A percentile compares a stretch with the other conserved stretches of the same genome.
Conservation (phyloP, 2,113 vertebrate species). For the Pseudorectes ferrugineus region DNA sequence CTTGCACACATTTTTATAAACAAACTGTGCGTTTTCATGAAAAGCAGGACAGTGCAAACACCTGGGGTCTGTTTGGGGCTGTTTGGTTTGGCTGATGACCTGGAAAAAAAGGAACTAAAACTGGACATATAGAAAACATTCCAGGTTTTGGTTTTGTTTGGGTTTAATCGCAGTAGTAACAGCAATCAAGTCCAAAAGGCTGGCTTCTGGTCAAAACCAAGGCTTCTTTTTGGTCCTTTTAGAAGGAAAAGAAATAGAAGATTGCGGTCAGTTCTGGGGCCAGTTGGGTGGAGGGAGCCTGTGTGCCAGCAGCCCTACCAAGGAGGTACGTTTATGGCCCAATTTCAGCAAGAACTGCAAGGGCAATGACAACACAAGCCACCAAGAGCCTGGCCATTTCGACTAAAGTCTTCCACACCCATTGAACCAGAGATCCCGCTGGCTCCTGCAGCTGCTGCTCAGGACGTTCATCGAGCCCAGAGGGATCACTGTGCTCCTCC, state of each 20-base stretch:
- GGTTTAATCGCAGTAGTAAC: not conserved
- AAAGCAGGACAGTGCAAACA: not conserved
- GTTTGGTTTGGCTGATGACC: not conserved
- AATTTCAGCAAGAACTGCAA: not conserved
- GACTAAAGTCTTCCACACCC: not conserved
- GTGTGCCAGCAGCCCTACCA: not conserved
- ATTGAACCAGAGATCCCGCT: not conserved
- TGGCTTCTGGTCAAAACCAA: not conserved
- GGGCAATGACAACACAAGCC: not conserved
- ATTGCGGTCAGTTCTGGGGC: not conserved
- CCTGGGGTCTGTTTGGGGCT: not conserved
- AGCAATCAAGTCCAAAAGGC: not conserved
- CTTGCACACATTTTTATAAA: not conserved
- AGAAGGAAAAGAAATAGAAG: not conserved
- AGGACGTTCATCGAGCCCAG: not conserved
- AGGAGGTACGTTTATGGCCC: not conserved
- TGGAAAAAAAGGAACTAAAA: not conserved
- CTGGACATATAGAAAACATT: not conserved
- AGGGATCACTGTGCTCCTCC: not conserved
- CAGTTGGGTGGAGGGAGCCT: not conserved
- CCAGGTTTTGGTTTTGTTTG: not conserved
- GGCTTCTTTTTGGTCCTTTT: not conserved
- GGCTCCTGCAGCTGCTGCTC: not conserved
- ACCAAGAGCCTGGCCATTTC: not conserved
- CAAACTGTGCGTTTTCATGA: not conserved